These are phyloP conservation scores for Zaprionus camerounensis DNA, from an alignment of 1,140 invertebrate species.

Conservation along the genomic window DNA sequence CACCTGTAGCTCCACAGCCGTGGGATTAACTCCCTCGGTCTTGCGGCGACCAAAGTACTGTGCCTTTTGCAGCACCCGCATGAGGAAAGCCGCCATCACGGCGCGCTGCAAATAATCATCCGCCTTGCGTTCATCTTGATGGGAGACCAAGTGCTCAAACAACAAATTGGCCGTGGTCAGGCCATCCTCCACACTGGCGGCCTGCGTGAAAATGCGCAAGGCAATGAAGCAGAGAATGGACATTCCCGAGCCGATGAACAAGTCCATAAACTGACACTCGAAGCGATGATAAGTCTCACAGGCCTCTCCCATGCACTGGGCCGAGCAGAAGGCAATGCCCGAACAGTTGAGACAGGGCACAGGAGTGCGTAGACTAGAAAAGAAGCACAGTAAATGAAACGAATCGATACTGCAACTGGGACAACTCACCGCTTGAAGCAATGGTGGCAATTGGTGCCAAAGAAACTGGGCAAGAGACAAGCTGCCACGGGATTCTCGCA, in stretches of 20 bases:
- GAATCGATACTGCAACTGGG: not conserved
- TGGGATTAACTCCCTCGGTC: conserved; percentile 82
- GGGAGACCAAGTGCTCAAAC: conserved; percentile 88
- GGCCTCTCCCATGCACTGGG: conserved; percentile 88
- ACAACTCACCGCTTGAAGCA: conserved; percentile 89
- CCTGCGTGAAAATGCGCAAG: conserved; percentile 90
- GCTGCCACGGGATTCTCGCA: conserved; percentile 91
- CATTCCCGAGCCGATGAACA: conserved; percentile 92
- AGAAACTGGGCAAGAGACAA: conserved; percentile 89
- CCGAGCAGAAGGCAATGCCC: conserved; percentile 90
- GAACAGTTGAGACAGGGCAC: conserved; percentile 91
- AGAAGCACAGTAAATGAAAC: not conserved
- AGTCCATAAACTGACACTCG: conserved; percentile 92
- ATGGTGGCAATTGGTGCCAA: conserved; percentile 92
- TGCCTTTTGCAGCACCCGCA: conserved; percentile 88
- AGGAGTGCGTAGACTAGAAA: conserved; percentile 86
- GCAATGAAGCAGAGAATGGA: conserved; percentile 91
- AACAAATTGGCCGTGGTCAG: conserved; percentile 84
- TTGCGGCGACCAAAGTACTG: conserved; percentile 86
- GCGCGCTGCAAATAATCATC: conserved; percentile 91
- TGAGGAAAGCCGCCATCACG: conserved; percentile 91
- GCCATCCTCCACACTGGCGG: conserved; percentile 64
- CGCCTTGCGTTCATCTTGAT: conserved; percentile 87
- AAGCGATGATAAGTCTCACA: conserved; percentile 90
- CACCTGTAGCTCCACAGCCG: conserved; percentile 86